Base-by-base conservation (phyloP, 2,797 vertebrate species). In the Acanthis flammea region DNA sequence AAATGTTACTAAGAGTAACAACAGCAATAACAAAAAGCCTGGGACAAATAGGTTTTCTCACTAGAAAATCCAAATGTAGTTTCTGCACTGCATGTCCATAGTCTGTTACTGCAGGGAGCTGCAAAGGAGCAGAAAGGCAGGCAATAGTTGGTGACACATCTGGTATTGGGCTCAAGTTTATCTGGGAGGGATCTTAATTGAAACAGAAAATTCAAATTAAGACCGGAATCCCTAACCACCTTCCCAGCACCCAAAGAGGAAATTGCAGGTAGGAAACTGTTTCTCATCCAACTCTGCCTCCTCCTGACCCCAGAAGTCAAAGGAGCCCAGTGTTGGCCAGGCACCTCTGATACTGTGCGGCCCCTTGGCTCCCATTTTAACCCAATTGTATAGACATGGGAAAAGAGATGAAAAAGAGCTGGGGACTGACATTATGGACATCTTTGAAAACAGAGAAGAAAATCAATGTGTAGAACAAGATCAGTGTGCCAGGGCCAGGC, bases 161-260 rank as follows among this genome's bases (percentile, higher is more conserved):
- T 88, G 73, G 47, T 44, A 81, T 4, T 62, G n/a, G 33, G 24
- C 50, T 94, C 4, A 0, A 19, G 54, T 66, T 94, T 90, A 94
- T 94, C 90, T 88, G 44, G 37, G 58, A 88, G 31, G n/a, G 28
- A 78, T 83, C 90, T 96, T 95, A 94, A 96, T 62, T 88, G 79
- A 79, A 86, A 90, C 31, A 68, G 42, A 89, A 80, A 90, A 74
- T 31, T 68, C 1, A 1, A 92, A 91, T 92, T 91, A 88, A 88
- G 82, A 86, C 5, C 12, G 37, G 84, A 95, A 95, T 95, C 42
- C 30, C 33, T 75, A 92, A 80, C 17, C 88, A 77, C 42, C 25
- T 85, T 77, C 42, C 65, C 68, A 68, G 45, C 72, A 86, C 68
- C 72, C 65, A 78, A 91, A 93, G 84, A 93, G 76, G 92, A 88